Evolutionary conservation across 2,113 vertebrate species (phyloP).

Genomic region (Nothoprocta pentlandii): DNA sequence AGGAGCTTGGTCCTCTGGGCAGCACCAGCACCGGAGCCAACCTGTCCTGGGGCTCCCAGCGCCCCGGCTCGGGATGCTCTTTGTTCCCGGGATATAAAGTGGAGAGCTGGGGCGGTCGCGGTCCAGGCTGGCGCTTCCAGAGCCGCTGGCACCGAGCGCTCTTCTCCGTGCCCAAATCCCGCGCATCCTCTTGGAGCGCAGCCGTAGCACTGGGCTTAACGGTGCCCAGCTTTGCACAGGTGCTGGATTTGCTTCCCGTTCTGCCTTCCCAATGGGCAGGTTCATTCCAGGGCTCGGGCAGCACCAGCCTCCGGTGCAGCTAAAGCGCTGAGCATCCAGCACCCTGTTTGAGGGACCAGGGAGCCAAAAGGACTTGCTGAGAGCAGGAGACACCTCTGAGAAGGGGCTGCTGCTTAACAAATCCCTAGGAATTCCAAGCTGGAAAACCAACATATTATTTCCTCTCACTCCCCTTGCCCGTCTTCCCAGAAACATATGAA

Average conservation of each 20-base stretch:
- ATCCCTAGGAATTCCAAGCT: too few relatives aligned
- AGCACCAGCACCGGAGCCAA: too few relatives aligned
- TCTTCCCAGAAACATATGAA: conserved; percentile 12
- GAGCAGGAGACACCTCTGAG: neutral
- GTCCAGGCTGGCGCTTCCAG: neutral
- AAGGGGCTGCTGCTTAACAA: neutral
- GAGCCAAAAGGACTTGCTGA: neutral
- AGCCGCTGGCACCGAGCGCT: neutral
- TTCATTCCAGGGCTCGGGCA: neutral
- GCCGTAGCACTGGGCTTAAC: rapidly evolving
- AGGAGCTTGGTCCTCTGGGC: too few relatives aligned
- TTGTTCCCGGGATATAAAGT: neutral
- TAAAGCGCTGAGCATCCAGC: rapidly evolving
- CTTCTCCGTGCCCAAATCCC: rapidly evolving
- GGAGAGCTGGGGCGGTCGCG: rapidly evolving
- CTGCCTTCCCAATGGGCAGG: rapidly evolving
- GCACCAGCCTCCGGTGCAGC: neutral
- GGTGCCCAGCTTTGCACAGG: rapidly evolving
- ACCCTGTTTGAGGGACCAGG: neutral
- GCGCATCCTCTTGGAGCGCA: rapidly evolving
- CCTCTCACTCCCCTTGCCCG: neutral
- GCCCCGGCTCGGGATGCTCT: too few relatives aligned
- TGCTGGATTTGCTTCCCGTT: too few relatives aligned
- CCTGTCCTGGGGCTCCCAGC: neutral
- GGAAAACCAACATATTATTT: neutral